These are phyloP conservation scores for Panthera uncia DNA, from an alignment of 2,113 vertebrate species.

Conservation along the genomic window DNA sequence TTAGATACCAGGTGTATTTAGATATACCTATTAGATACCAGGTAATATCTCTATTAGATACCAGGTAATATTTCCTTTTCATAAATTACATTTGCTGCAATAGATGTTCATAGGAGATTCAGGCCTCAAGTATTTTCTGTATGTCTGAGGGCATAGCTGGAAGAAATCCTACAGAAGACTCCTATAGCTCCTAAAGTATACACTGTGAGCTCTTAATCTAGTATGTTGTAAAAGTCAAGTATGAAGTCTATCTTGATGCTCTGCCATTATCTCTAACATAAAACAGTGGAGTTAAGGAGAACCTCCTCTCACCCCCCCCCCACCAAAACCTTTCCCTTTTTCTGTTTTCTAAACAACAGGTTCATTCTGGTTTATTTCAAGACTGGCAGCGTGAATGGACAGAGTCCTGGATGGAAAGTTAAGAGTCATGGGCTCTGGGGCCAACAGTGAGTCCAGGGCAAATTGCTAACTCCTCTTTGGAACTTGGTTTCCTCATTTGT, in stretches of 20 bases:
- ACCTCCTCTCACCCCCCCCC: fast-evolving
- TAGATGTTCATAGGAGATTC: neutral
- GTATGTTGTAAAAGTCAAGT: neutral
- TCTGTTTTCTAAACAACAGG: neutral
- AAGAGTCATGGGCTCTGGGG: neutral
- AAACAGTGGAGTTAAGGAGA: neutral
- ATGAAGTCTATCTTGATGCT: neutral
- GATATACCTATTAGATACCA: no score
- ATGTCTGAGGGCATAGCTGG: neutral
- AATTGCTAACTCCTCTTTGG: neutral
- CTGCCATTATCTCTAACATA: neutral
- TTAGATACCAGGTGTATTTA: no score
- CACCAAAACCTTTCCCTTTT: neutral
- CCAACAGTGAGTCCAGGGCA: neutral
- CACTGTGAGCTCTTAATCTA: neutral
- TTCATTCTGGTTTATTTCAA: neutral
- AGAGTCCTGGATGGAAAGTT: neutral
- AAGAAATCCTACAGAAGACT: neutral
- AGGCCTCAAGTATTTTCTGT: constrained; percentile 8
- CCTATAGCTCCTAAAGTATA: neutral
- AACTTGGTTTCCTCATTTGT: neutral
- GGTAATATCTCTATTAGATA: neutral
- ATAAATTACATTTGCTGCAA: neutral
- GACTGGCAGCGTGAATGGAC: neutral
- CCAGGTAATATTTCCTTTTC: neutral